Percentiles rank a stretch among this genome's conserved stretches.
Evolutionary conservation across 92 coral and sea anemone genomes (phyloP).

Genomic region (Anthopleura xanthogrammica): DNA sequence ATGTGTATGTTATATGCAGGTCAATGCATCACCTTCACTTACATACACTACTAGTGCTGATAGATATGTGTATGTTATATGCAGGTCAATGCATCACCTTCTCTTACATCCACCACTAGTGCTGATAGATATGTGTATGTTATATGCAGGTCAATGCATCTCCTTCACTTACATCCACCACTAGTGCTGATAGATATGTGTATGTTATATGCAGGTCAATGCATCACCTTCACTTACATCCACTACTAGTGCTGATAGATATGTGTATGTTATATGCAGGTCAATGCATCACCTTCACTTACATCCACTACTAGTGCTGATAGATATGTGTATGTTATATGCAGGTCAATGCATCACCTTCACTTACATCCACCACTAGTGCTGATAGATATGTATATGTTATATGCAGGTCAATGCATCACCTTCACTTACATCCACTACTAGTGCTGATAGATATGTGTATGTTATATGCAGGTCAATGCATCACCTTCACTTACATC

Average conservation of each 20-base stretch:
- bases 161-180: conserved; percentile 97
- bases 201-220: conserved; percentile 64
- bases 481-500: conserved; percentile 99
- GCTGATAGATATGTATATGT: conserved; percentile 83
- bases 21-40: conserved; percentile 97
- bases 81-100: conserved; percentile 98
- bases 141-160: conserved; percentile 89
- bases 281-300: conserved; percentile 97
- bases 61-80: conserved; percentile 25
- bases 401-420: conserved; percentile 88
- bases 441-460: conserved; percentile 79
- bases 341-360: conserved; percentile 98
- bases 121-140: conserved; percentile 63
- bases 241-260: conserved; percentile 91
- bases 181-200: conserved; percentile 96
- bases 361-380: conserved; percentile 96
- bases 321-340: conserved; percentile 24
- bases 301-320: conserved; percentile 97
- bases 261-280: conserved; percentile 38
- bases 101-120: conserved; percentile 95
- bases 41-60: conserved; percentile 97
- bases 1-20: conserved; percentile 47
- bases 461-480: conserved; percentile 64
- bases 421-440: conserved; percentile 94
- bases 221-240: conserved; percentile 99